Percentiles rank a stretch among this genome's conserved stretches.
Evolutionary conservation across 2,797 vertebrate species (phyloP).

Genomic region (Masticophis lateralis): DNA sequence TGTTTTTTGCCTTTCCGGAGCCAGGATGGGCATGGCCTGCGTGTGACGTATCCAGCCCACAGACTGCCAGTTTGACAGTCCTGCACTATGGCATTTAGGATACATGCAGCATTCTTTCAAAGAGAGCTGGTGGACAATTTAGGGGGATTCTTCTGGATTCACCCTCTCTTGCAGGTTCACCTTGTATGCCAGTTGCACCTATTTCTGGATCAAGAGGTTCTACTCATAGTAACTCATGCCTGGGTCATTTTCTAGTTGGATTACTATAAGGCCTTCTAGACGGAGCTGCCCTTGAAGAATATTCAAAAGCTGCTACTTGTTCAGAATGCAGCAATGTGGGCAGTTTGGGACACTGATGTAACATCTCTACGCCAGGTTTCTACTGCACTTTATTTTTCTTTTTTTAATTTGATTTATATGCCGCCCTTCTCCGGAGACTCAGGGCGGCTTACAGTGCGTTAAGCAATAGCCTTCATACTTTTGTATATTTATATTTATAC

Average conservation of each 20-base stretch:
- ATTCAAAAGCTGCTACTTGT: neutral
- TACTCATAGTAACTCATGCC: neutral
- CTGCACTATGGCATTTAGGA: neutral
- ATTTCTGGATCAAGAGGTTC: neutral
- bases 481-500: no score
- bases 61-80: no score
- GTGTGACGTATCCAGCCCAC: no score
- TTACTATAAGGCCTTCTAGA: neutral
- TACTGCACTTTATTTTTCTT: neutral
- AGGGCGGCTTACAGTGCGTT: no score
- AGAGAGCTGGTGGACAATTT: neutral
- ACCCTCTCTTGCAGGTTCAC: neutral
- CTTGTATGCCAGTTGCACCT: neutral
- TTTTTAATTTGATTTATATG: no score
- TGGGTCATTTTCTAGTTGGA: neutral
- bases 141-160: neutral
- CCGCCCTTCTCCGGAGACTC: no score
- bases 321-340: neutral
- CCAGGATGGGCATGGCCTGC: no score
- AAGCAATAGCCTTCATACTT: no score
- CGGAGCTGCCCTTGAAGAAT: neutral
- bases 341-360: neutral
- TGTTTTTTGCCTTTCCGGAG: no score
- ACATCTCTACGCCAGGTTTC: neutral
- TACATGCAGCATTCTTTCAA: neutral